phyloP scores from a whole-genome alignment of 2,888 invertebrate species.

The Leucania comma region DNA sequence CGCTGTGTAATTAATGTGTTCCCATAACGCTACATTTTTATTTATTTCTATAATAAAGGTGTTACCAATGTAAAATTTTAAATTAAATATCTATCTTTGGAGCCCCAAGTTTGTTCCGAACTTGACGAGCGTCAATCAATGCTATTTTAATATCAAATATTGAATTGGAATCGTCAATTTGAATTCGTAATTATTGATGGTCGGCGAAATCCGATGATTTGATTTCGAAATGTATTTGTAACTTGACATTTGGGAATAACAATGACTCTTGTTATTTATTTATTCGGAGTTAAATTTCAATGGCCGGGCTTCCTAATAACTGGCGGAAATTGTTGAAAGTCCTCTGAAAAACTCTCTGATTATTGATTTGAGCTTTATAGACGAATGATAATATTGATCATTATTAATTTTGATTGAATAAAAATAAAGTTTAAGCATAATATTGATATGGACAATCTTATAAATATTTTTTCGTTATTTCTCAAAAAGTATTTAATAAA shows the following conservation, averaged over 20 bases:
- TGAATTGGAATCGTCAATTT: conserved; percentile 49
- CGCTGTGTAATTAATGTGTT: too few species aligned
- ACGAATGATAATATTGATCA: too few species aligned
- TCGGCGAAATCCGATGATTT: conserved; percentile 32
- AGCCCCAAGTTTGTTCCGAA: conserved; percentile 31
- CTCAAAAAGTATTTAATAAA: too few species aligned
- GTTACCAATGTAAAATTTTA: conserved; percentile 1
- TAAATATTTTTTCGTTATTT: background rate
- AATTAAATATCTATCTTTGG: conserved; percentile 28
- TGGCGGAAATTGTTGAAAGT: background rate
- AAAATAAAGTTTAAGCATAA: background rate
- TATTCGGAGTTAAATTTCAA: conserved; percentile 19
- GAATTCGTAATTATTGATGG: conserved; percentile 49
- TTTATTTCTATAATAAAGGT: background rate
- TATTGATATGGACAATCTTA: background rate
- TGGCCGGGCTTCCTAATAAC: background rate
- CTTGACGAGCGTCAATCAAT: conserved; percentile 57
- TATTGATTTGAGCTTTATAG: background rate
- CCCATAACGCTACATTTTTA: background rate
- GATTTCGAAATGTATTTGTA: conserved; percentile 47
- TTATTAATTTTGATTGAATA: too few species aligned
- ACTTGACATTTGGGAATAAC: conserved; percentile 38
- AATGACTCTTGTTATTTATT: conserved; percentile 35
- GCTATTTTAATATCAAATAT: conserved; percentile 61
- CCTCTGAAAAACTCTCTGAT: background rate